Evolutionary conservation across 2,113 vertebrate species (phyloP), one percentile per base, ranked within the genome.

Genomic region (Butorides virescens): DNA sequence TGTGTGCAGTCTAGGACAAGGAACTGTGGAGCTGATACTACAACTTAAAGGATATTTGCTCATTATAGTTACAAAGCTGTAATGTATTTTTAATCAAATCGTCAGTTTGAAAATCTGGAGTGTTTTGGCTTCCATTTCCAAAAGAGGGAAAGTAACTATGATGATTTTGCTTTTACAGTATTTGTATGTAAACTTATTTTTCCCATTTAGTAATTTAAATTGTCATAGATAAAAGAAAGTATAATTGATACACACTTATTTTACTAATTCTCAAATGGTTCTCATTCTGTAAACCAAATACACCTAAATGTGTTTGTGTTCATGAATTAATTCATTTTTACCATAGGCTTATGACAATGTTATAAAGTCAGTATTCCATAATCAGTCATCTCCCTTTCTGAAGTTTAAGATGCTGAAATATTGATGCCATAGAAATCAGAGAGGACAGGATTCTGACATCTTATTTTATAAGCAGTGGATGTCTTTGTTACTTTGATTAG

Each of bases 211-310:
- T 10, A 25, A 62, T 37, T 86, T 17, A 9, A 61, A 44, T 34
- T 32, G 32, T 25, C 5, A 2, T 4, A 17, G 37, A 32, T 52
- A 42, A 39, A 75, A 34, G 62, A 59, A 25, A 32, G n/a, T 36
- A 7, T 27, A 27, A 9, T 3, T 2, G 46, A 4, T 29, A 25
- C 13, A 11, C n/a, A 2, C 19, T 16, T n/a, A 7, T 19, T 39
- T 30, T 13, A 16, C 36, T 53, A 73, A 9, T n/a, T 44, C 65
- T 77, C 14, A 30, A 21, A 26, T 13, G 15, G 21, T 23, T 70
- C 49, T 73, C 6, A 0, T 32, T 29, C 11, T 88, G 62, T 36
- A 79, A 91, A 65, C 46, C 68, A 84, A 29, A 34, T 5, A 9
- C 15, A 3, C 26, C 14, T 61, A 6, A 6, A 3, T 16, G 19